These are phyloP conservation scores for Lepidochitona cinerea DNA, from an alignment of 2,888 invertebrate genomes.

Conservation along the genomic window DNA sequence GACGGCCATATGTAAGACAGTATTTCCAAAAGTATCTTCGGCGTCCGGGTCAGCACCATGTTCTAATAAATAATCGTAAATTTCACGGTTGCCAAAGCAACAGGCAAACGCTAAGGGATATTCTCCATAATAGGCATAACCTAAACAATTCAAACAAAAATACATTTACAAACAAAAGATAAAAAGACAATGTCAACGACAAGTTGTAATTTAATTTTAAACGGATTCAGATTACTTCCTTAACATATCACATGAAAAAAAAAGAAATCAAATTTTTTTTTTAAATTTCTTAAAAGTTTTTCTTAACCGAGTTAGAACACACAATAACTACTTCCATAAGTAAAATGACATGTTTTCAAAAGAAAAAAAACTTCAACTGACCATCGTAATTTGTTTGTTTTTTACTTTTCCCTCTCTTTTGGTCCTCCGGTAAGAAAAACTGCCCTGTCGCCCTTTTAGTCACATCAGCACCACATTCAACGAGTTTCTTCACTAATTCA, in stretches of 20 bases:
- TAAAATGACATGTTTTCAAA: background rate
- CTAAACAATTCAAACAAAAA: conserved; percentile 74
- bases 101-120: conserved; percentile 98
- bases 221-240: too few relatives aligned
- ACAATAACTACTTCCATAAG: too few relatives aligned
- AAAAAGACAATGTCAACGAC: too few relatives aligned
- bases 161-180: too few relatives aligned
- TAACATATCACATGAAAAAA: too few relatives aligned
- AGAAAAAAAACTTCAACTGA: conserved; percentile 31
- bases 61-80: conserved; percentile 94
- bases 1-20: conserved; percentile 99
- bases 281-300: too few relatives aligned
- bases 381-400: conserved; percentile 87
- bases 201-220: too few relatives aligned
- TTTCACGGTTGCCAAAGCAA: conserved; percentile 96
- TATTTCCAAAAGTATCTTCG: conserved; percentile 98
- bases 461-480: conserved; percentile 92
- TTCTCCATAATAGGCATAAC: conserved; percentile 96
- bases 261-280: too few relatives aligned
- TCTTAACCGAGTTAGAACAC: too few relatives aligned
- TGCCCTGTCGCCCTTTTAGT: conserved; percentile 93
- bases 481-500: conserved; percentile 92
- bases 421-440: conserved; percentile 96
- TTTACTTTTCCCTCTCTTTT: conserved; percentile 75
- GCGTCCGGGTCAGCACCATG: conserved; percentile 94